Evolutionary conservation across 2,797 vertebrate species (phyloP).

Genomic region (Sphaeramia orbicularis): DNA sequence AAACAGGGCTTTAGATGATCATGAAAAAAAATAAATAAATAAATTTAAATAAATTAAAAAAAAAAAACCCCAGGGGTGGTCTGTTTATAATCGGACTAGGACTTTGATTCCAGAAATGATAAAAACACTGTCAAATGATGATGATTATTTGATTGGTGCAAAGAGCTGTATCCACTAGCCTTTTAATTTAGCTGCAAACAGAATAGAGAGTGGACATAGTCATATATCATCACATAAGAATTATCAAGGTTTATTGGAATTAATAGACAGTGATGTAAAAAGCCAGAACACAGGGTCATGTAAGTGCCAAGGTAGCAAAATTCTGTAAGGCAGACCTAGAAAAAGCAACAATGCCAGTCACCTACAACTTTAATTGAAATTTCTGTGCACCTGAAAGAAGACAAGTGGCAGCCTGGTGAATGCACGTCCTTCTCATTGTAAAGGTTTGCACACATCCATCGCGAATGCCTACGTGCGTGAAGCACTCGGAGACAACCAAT

Average conservation of each 20-base stretch:
- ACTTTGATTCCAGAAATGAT: too few relatives aligned
- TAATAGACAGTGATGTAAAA: slow-evolving; percentile 15
- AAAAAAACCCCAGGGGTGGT: too few relatives aligned
- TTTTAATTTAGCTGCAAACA: slow-evolving; percentile 20
- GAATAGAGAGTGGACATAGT: slow-evolving; percentile 43
- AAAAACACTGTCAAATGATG: background rate
- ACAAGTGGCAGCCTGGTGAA: background rate
- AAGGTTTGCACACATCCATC: slow-evolving; percentile 17
- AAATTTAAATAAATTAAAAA: too few relatives aligned
- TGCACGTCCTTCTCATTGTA: slow-evolving; percentile 1
- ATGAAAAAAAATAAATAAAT: too few relatives aligned
- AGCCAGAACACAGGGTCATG: slow-evolving; percentile 8
- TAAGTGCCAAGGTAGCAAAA: slow-evolving; percentile 12
- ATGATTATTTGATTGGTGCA: background rate
- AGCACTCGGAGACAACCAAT: slow-evolving; percentile 44
- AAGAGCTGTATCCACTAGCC: background rate
- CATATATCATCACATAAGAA: slow-evolving; percentile 19
- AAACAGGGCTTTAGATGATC: too few relatives aligned
- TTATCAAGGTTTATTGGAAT: slow-evolving; percentile 25
- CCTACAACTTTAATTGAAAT: background rate
- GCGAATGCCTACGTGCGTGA: slow-evolving; percentile 4
- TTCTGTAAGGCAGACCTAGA: slow-evolving; percentile 3
- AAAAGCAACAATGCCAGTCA: background rate
- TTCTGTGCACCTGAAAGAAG: background rate
- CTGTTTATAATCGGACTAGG: too few relatives aligned